phyloP scores from a whole-genome alignment of 2,113 vertebrate genomes.

The Leptosomus discolor region DNA sequence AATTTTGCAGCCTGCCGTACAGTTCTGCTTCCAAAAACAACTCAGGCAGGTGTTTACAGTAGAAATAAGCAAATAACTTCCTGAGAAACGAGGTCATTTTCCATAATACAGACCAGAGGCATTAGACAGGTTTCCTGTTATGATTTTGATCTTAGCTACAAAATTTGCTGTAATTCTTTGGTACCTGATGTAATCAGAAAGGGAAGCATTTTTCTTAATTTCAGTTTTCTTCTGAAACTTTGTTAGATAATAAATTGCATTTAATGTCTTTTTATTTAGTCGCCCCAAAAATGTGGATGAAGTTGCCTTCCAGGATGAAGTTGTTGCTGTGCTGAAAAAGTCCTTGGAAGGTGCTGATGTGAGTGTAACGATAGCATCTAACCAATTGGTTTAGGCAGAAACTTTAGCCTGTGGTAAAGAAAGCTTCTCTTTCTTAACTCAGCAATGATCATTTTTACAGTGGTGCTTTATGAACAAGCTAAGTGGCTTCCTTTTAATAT shows the following conservation, averaged over 20 bases:
- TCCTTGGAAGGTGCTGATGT: slow-evolving; percentile 95
- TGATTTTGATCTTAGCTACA: background rate
- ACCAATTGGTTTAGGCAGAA: background rate
- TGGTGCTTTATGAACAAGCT: background rate
- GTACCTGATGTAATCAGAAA: background rate
- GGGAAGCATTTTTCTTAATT: background rate
- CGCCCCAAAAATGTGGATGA: slow-evolving; percentile 95
- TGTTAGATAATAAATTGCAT: background rate
- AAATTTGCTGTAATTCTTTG: background rate
- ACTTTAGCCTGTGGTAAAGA: background rate
- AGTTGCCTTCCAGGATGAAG: slow-evolving; percentile 96
- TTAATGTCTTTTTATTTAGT: slow-evolving; percentile 65
- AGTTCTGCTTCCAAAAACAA: background rate
- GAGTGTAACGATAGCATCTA: slow-evolving; percentile 53
- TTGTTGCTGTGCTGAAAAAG: slow-evolving; percentile 93
- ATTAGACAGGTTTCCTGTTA: background rate
- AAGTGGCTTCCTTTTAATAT: rapidly evolving
- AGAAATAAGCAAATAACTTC: background rate
- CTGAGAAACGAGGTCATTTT: background rate
- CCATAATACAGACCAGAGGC: background rate
- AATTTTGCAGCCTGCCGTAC: background rate
- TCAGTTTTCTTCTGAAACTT: background rate
- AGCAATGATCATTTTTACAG: background rate
- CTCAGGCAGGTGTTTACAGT: background rate
- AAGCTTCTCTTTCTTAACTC: background rate